These are phyloP conservation scores for Potamarius usumacintae DNA, from an alignment of 2,113 vertebrate genomes.

Conservation along the genomic window DNA sequence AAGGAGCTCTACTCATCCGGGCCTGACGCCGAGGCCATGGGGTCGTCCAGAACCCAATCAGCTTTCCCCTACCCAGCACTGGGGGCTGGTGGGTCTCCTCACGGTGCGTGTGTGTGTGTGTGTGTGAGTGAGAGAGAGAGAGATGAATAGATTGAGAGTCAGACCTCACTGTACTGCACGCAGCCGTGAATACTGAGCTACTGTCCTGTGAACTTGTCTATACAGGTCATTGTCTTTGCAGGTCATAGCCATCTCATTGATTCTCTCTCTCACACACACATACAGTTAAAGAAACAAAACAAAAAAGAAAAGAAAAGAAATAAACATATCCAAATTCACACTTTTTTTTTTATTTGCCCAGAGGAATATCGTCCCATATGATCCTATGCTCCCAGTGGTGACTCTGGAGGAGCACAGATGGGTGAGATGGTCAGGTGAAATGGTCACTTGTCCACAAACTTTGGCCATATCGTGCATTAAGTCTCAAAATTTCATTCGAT, in stretches of 20 bases:
- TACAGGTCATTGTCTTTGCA: constrained; percentile 27
- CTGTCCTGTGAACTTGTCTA: constrained; percentile 10
- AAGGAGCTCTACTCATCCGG: background rate
- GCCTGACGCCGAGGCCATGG: constrained; percentile 12
- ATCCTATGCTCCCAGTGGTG: background rate
- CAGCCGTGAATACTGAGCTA: background rate
- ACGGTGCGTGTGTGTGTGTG: background rate
- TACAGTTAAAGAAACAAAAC: background rate
- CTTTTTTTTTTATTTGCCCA: background rate
- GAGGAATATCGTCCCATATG: background rate
- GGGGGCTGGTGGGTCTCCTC: background rate
- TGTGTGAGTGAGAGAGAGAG: background rate
- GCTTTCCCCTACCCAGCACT: background rate
- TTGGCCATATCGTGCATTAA: too few relatives aligned
- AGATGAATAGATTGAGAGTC: background rate
- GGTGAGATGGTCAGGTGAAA: background rate
- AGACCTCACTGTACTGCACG: background rate
- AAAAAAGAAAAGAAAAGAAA: background rate
- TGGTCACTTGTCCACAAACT: background rate
- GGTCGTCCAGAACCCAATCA: constrained; percentile 25
- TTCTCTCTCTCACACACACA: background rate
- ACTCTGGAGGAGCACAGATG: background rate
- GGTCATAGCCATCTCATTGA: constrained; percentile 21
- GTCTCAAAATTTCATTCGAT: too few relatives aligned
- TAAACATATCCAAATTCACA: background rate